Base-by-base conservation (phyloP, 2,113 vertebrate species). In the Ivindomyrus marchei region DNA sequence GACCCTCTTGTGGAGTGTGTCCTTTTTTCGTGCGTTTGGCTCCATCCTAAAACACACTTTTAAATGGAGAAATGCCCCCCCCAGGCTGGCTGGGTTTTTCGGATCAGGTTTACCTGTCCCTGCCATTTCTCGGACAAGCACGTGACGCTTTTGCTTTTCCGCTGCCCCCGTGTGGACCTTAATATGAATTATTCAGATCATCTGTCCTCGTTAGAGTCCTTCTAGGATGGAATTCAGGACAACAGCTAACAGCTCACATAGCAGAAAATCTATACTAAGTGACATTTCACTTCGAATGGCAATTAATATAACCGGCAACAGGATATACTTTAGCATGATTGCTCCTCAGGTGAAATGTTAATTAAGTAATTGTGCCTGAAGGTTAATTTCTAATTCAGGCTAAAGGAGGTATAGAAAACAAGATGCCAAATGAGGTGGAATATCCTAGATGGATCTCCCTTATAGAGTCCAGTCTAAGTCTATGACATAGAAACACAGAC, bases 151-250 rank as follows among this genome's bases (percentile, higher is more conserved):
- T 94, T 95, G 94, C 94, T 92, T 90, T 90, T 93, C 93, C 92
- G 93, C 91, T n/a, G 91, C 93, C 45, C 42, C 83, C 45, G 7
- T 3, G 94, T 93, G 93, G 94, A 95, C 95, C 94, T 95, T 94
- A 92, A 95, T 93, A 96, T 96, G 94, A 95, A 96, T 96, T 95
- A 96, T 96, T 96, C 95, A 96, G 94, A 94, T 94, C 93, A 88
- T 90, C 84, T 58, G 10, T 77, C 62, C 85, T 87, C 47, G 46
- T 90, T 39, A 50, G 86, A 84, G 74, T 89, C 87, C 52, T 90
- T 77, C 80, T 74, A 70, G 17, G 39, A 85, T 62, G 53, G 92
- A 89, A 92, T 92, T 17, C 95, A 92, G 94, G 95, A 95, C 95
- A 95, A 93, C 91, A 92, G 92, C 92, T 93, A 93, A 94, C 90